Conservation (phyloP, 2,888 invertebrate genomes). For the Mimachlamys varia region DNA sequence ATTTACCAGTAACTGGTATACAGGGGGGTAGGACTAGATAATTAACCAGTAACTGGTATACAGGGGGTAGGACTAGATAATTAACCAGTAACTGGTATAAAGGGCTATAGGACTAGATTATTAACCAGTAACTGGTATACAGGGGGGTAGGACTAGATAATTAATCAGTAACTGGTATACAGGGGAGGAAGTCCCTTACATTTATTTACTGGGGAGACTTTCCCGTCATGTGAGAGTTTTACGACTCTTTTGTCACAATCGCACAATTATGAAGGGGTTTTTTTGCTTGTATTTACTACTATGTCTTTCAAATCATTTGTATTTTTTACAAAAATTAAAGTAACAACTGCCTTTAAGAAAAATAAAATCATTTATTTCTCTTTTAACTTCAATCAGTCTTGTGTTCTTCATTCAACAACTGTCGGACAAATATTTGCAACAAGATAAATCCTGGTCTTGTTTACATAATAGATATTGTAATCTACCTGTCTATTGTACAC, state of each 20-base stretch:
- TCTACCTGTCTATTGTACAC: no score
- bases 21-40: no score
- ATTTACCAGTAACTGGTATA: no score
- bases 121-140: no score
- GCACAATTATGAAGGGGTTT: background rate
- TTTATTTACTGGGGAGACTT: no score
- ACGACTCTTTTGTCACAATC: background rate
- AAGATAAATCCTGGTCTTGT: background rate
- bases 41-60: no score
- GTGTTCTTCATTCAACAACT: background rate
- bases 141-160: no score
- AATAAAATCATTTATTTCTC: conserved; percentile 29
- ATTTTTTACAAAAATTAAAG: background rate
- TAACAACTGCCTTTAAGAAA: conserved; percentile 34
- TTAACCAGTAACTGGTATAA: no score
- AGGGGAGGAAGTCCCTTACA: background rate
- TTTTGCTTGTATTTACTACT: conserved; percentile 32
- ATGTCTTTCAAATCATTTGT: conserved; percentile 36
- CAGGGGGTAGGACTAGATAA: no score
- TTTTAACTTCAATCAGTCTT: background rate
- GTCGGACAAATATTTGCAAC: background rate
- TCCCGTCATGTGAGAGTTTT: background rate
- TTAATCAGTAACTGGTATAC: no score
- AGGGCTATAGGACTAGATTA: no score
- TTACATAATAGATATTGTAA: no score